Evolutionary conservation across 1,140 invertebrate species (phyloP), one percentile per base, ranked within the genome.

Genomic region (Eumaeus atala): DNA sequence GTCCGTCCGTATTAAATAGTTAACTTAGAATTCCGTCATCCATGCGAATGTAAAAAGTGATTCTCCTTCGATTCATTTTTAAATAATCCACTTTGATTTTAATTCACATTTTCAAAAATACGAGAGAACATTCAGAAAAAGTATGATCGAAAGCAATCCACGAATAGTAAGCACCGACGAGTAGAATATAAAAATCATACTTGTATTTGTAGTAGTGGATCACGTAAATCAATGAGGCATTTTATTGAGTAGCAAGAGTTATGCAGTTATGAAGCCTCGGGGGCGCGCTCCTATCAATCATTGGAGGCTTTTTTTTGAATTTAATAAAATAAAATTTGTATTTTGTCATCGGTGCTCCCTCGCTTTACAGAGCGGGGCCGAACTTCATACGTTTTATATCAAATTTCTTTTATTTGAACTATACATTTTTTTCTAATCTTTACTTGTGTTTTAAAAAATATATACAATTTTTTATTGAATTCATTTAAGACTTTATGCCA

Each of bases 311-410:
- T 88, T n/a, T 80, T 88, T 88, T 88, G 84, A 88, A 88, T 88
- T 88, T 88, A 87, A 88, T 88, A 87, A 88, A 87, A 88, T 88
- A 87, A 87, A 87, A 85, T 87, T 88, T 88, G 85, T 88, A 87
- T 88, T 88, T 87, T 84, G 87, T 88, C 87, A 84, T 84, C 78
- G 82, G 74, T 68, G 69, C 80, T 72, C 77, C 75, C 77, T 79
- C 74, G 76, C 70, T 65, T 67, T 77, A 73, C 64, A 33, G 16
- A 11, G 34, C 79, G 79, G 83, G 58, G 64, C 8, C 60, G 83
- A 12, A 81, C 36, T 78, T 9, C 10, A 21, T 12, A 12, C 40
- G 12, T 16, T 9, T 12, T 34, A 34, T 12, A 48, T 12, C 47
- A n/a, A 28, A 1, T 1, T 12, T 0, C 10, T 11, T 47, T n/a